These are phyloP conservation scores for Steatornis caripensis DNA, from an alignment of 2,113 vertebrate genomes.

Conservation along the genomic window DNA sequence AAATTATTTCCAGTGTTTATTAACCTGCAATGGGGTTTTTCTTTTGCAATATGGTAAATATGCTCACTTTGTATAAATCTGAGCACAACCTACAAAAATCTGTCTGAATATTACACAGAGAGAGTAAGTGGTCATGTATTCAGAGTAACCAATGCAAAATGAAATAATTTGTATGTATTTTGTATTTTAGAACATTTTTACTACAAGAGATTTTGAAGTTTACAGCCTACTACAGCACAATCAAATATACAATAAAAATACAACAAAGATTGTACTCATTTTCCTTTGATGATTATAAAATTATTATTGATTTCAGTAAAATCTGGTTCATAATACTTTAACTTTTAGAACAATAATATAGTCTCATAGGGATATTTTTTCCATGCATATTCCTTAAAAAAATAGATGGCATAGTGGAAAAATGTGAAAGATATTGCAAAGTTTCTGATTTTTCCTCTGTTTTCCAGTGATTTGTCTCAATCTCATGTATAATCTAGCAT, in stretches of 20 bases:
- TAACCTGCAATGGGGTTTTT: not conserved
- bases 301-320: not conserved
- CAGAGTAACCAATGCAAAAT: not conserved
- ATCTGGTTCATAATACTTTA: not conserved
- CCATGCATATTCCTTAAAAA: not conserved
- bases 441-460: not conserved
- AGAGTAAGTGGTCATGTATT: not conserved
- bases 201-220: not conserved
- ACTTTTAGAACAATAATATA: not conserved
- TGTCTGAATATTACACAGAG: not conserved
- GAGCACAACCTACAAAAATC: not conserved
- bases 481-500: not conserved
- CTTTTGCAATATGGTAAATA: not conserved
- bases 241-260: not conserved
- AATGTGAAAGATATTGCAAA: not conserved
- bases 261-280: not conserved
- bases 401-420: not conserved
- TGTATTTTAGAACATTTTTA: not conserved
- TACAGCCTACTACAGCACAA: not conserved
- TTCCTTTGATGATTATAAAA: not conserved
- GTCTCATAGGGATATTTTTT: not conserved
- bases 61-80: not conserved
- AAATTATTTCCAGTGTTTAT: not conserved
- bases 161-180: not conserved
- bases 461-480: not conserved